Base-by-base conservation (phyloP, 2,888 invertebrate species). In the Sarcophaga variegata region DNA sequence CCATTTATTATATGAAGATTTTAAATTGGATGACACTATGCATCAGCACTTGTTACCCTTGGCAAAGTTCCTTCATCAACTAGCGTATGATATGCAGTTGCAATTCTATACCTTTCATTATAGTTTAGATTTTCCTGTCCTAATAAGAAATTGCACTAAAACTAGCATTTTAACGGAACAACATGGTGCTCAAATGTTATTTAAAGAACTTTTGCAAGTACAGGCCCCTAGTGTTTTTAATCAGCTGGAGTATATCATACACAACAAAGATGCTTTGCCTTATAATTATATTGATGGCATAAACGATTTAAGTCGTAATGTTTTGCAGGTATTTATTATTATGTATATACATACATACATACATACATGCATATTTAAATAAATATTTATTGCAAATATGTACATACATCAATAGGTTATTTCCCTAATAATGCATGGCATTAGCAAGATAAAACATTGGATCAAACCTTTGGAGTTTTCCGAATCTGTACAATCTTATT, bases 1-100 rank as follows among this genome's bases (percentile, higher is more conserved):
- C 59, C 99, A 99, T 94, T 94, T 99, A 49, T 94, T 98, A 0
- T 98, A 98, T 90, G 98, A 99, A 94, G 98, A 98, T 91, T 94
- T 97, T 5, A 98, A 98, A 92, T 92, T 98, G 81, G 97, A 97
- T 90, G 95, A 95, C 0, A 94, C 97, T 0, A 93, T 96, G 88
- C 95, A 95, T 70, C 95, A 95, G 81, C 96, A 96, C 89, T 92
- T 97, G 86, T 95, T 95, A 78, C 94, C 96, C 0, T 91, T 98
- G 63, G 96, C 96, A 0, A 94, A 94, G 88, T 95, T 98, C 82
- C 93, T 98, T 59, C 95, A 96, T 91, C 97, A 96, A 91, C 92
- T 98, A 64, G 95, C 97, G 0, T 94, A 95, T 64, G 98, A 98
- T 93, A 94, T 98, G 90, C 95, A 95, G 81, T 94, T 97, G 80